These are phyloP conservation scores for Saturnia pavonia DNA, from an alignment of 2,888 invertebrate genomes.

Conservation along the genomic window DNA sequence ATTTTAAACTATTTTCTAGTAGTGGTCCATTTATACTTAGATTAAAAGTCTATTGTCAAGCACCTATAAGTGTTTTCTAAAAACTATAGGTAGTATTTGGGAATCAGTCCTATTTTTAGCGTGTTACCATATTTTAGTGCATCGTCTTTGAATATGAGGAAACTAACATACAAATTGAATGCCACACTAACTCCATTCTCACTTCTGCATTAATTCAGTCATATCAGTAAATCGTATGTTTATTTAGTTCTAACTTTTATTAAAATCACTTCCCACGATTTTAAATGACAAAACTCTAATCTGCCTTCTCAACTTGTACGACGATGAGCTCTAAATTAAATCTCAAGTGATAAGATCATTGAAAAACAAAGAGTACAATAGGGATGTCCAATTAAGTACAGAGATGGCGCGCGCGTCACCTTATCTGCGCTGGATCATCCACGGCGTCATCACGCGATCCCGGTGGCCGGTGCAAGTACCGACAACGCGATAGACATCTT, in stretches of 20 bases:
- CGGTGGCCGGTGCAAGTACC: neutral
- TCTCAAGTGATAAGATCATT: slow-evolving; percentile 23
- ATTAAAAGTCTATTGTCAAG: too few relatives aligned
- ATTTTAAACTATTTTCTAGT: too few relatives aligned
- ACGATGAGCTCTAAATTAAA: slow-evolving; percentile 21
- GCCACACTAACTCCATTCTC: too few relatives aligned
- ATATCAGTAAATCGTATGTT: neutral
- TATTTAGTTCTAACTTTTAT: neutral
- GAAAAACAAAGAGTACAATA: slow-evolving; percentile 28
- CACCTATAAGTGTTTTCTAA: too few relatives aligned
- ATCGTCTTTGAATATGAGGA: too few relatives aligned
- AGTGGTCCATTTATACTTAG: too few relatives aligned
- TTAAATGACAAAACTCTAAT: slow-evolving; percentile 14
- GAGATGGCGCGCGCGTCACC: slow-evolving; percentile 25
- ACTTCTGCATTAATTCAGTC: too few relatives aligned
- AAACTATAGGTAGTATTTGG: too few relatives aligned
- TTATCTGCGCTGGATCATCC: slow-evolving; percentile 24
- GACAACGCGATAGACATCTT: neutral
- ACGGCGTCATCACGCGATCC: slow-evolving; percentile 2
- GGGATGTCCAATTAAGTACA: slow-evolving; percentile 34
- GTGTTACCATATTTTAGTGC: too few relatives aligned
- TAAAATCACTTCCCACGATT: slow-evolving; percentile 7
- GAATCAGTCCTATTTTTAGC: too few relatives aligned
- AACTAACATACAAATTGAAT: too few relatives aligned
- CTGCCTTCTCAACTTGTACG: slow-evolving; percentile 17